Conservation (phyloP, 2,113 vertebrate genomes). For the Marmota flaviventris region DNA sequence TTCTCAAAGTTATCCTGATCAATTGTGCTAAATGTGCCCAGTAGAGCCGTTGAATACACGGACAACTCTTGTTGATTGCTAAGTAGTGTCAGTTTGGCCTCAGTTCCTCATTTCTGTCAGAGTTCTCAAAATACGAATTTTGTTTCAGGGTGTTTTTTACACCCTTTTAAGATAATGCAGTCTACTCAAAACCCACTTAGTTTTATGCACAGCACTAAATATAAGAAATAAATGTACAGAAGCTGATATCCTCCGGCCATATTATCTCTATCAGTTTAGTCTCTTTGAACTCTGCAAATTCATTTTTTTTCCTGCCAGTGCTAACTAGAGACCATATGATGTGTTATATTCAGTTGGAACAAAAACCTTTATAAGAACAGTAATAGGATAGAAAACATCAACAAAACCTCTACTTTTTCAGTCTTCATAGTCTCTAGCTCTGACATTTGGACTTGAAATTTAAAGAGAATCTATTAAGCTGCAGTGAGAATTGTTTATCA, state of each 20-base stretch:
- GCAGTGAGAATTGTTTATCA: constrained; percentile 67
- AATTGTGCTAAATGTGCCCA: constrained; percentile 86
- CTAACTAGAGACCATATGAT: constrained; percentile 83
- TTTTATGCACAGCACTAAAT: constrained; percentile 46
- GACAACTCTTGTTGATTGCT: constrained; percentile 86
- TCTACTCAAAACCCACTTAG: constrained; percentile 18
- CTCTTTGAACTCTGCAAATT: constrained; percentile 74
- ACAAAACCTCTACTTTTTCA: constrained; percentile 78
- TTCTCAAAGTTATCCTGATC: constrained; percentile 87
- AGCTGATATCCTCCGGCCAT: constrained; percentile 3
- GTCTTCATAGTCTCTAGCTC: constrained; percentile 52
- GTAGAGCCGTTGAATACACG: constrained; percentile 50
- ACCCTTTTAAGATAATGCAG: constrained; percentile 31
- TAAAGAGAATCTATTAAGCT: constrained; percentile 64
- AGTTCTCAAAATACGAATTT: constrained; percentile 76
- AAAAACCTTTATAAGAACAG: constrained; percentile 82
- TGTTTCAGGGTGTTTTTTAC: constrained; percentile 62
- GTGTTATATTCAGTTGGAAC: constrained; percentile 77
- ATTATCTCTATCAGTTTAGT: constrained; percentile 71
- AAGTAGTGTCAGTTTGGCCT: constrained; percentile 75
- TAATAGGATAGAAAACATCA: constrained; percentile 77
- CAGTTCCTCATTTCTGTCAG: constrained; percentile 64
- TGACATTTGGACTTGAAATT: constrained; percentile 68
- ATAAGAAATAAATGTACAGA: constrained; percentile 49
- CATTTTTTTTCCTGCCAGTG: constrained; percentile 72